Conservation (phyloP, 2,797 vertebrate species). For the Hirundo rustica region DNA sequence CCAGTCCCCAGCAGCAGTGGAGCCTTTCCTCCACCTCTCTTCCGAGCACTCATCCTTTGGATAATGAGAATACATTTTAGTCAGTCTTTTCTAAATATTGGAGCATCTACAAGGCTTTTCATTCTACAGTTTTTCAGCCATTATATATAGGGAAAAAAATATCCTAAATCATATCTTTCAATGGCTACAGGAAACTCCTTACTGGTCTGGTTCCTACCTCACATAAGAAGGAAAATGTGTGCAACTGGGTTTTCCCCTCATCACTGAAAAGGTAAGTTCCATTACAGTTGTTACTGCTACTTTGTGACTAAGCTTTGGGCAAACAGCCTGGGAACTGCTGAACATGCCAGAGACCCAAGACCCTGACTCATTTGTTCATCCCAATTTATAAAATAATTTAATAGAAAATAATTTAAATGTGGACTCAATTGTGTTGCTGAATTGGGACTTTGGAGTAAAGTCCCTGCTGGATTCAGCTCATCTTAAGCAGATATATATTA, state of each 20-base stretch:
- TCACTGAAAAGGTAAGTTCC: neutral
- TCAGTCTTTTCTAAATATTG: neutral
- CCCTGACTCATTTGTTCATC: neutral
- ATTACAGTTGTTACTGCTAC: neutral
- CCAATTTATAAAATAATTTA: neutral
- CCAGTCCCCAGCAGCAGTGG: fast-evolving
- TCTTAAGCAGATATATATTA: neutral
- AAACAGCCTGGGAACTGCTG: neutral
- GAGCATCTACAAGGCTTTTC: neutral
- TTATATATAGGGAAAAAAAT: neutral
- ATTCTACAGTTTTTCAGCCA: neutral
- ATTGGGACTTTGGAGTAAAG: neutral
- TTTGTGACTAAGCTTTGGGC: neutral
- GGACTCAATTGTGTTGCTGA: neutral
- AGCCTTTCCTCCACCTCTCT: neutral
- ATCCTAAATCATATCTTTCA: neutral
- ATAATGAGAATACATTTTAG: neutral
- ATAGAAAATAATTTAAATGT: neutral
- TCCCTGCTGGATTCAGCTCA: neutral
- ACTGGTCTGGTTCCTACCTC: neutral
- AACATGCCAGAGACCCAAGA: neutral
- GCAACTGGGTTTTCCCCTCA: neutral
- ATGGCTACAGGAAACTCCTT: neutral
- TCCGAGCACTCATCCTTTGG: neutral
- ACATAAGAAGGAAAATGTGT: neutral